These are phyloP conservation scores for Phocoena phocoena DNA, from an alignment of 2,113 vertebrate genomes.

Conservation along the genomic window DNA sequence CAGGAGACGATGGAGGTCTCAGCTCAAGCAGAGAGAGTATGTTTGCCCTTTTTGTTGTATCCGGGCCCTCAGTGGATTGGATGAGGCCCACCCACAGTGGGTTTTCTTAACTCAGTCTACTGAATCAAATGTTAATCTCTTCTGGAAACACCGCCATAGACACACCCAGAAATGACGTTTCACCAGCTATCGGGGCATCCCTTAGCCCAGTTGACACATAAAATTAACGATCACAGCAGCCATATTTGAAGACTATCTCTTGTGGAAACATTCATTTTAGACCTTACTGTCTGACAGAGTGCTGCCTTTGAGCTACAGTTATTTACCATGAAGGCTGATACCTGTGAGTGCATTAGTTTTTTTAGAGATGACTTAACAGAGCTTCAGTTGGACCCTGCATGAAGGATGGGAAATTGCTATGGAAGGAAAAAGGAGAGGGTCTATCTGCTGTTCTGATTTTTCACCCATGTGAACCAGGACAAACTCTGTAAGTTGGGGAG, in stretches of 20 bases:
- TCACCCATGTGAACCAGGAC: background rate
- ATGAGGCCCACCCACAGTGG: background rate
- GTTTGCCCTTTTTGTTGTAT: background rate
- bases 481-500: constrained; percentile 38
- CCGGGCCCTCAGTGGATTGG: background rate
- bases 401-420: background rate
- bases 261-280: background rate
- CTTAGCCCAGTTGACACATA: background rate
- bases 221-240: background rate
- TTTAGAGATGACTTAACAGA: background rate
- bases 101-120: background rate
- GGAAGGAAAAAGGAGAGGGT: background rate
- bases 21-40: background rate
- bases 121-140: background rate
- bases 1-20: background rate
- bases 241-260: background rate
- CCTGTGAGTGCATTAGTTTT: background rate
- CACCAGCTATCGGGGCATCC: background rate
- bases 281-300: background rate
- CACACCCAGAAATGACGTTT: background rate
- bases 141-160: background rate
- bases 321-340: background rate
- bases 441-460: background rate
- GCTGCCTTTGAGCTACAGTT: background rate
- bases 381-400: background rate